Percentiles rank a stretch among this genome's conserved stretches.
These are phyloP conservation scores for Lochmaea crataegi DNA, from an alignment of 2,888 invertebrate species.

Conservation along the genomic window DNA sequence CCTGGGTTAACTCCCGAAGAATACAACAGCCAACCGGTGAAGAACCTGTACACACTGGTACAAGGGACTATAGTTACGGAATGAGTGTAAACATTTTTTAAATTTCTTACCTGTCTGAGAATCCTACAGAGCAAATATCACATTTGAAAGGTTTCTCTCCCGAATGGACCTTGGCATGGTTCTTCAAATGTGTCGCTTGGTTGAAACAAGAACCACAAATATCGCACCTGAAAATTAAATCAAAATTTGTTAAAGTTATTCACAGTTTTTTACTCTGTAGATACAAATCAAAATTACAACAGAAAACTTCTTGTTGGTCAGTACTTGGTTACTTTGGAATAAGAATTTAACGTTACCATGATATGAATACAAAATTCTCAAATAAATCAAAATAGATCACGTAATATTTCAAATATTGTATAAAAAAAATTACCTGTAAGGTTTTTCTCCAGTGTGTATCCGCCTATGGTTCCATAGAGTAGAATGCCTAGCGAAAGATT, in stretches of 20 bases:
- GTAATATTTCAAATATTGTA: conserved; percentile 1
- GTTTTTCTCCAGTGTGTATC: conserved; percentile 89
- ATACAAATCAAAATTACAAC: too few species aligned
- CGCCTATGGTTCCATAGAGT: conserved; percentile 90
- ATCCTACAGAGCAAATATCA: conserved; percentile 86
- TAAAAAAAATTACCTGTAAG: conserved; percentile 67
- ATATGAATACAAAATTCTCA: neutral
- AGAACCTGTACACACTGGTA: too few species aligned
- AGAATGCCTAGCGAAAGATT: conserved; percentile 88
- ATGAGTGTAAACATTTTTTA: neutral
- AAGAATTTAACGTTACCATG: too few species aligned
- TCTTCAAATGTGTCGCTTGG: conserved; percentile 89
- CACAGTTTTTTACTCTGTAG: too few species aligned
- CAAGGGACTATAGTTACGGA: too few species aligned
- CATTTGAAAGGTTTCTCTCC: conserved; percentile 87
- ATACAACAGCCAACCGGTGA: too few species aligned
- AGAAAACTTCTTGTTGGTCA: too few species aligned
- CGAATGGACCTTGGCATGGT: conserved; percentile 87
- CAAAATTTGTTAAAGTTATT: conserved; percentile 18
- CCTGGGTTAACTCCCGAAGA: too few species aligned
- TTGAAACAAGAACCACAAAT: conserved; percentile 91
- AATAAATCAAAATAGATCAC: neutral
- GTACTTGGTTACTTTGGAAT: too few species aligned
- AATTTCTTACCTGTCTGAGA: conserved; percentile 75
- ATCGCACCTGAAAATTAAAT: conserved; percentile 72